Conservation (phyloP, 2,113 vertebrate genomes). For the Podarcis cretensis region DNA sequence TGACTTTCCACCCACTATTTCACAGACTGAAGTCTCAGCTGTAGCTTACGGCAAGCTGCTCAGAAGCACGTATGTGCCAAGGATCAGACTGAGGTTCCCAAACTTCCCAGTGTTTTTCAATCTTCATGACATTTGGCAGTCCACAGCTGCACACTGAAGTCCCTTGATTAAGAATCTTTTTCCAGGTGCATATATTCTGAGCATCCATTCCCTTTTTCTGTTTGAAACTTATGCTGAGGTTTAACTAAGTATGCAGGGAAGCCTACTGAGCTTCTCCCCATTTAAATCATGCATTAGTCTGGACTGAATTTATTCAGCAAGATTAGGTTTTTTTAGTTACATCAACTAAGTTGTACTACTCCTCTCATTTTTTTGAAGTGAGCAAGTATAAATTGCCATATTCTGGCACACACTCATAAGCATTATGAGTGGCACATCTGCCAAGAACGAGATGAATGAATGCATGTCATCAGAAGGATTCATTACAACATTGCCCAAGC, state of each 20-base stretch:
- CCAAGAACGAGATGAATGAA: not conserved
- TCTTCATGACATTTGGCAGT: not conserved
- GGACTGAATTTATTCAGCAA: not conserved
- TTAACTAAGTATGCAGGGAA: not conserved
- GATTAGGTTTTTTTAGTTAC: not conserved
- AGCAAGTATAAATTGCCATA: not conserved
- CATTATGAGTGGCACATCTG: not conserved
- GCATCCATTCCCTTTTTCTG: not conserved
- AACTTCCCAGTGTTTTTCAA: not conserved
- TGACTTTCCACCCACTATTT: not conserved
- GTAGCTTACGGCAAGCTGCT: not conserved
- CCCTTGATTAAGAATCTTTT: not conserved
- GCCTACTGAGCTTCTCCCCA: not conserved
- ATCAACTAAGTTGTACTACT: not conserved
- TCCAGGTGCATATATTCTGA: not conserved
- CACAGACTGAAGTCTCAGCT: not conserved
- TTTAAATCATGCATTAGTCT: not conserved
- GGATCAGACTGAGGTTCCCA: not conserved
- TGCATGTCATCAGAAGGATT: not conserved
- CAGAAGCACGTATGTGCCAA: not conserved
- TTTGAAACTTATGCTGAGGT: not conserved
- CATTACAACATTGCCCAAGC: not conserved
- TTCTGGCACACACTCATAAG: not conserved
- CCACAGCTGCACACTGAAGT: not conserved
- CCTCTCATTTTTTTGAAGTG: not conserved